Conservation (phyloP, 2,888 invertebrate genomes). For the Xestoiulus laeticollis region DNA sequence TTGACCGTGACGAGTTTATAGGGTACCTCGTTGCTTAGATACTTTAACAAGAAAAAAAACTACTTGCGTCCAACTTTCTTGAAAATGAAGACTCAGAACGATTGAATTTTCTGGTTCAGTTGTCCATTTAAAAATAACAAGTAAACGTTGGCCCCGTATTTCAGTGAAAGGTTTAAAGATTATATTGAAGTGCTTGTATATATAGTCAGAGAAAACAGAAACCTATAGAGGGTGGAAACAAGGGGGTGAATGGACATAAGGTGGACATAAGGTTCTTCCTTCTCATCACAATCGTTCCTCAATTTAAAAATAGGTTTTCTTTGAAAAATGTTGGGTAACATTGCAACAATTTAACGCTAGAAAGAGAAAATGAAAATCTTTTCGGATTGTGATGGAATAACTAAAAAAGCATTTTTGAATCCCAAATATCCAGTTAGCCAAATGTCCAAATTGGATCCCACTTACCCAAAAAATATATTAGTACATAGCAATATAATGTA, state of each 20-base stretch:
- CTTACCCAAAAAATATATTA: no score
- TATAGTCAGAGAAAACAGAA: background rate
- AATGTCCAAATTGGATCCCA: no score
- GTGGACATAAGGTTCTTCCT: background rate
- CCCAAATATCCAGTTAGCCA: no score
- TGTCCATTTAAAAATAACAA: conserved; percentile 31
- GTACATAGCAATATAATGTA: no score
- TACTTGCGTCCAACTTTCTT: background rate
- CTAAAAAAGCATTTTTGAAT: no score
- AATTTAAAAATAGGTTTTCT: background rate
- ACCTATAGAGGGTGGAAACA: background rate
- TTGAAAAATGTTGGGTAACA: background rate
- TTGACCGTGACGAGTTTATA: conserved; percentile 15
- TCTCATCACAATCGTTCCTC: background rate
- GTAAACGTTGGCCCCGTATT: conserved; percentile 18
- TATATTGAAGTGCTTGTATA: background rate
- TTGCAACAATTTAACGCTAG: background rate
- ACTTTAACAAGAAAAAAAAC: background rate
- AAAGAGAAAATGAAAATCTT: no score
- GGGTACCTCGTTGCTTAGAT: background rate
- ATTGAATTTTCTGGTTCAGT: conserved; percentile 16
- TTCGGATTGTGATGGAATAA: no score
- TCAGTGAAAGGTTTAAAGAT: conserved; percentile 24
- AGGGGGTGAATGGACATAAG: background rate
- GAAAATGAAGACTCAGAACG: background rate